phyloP scores from a whole-genome alignment of 2,888 invertebrate species.

The Creontiades dilutus region DNA sequence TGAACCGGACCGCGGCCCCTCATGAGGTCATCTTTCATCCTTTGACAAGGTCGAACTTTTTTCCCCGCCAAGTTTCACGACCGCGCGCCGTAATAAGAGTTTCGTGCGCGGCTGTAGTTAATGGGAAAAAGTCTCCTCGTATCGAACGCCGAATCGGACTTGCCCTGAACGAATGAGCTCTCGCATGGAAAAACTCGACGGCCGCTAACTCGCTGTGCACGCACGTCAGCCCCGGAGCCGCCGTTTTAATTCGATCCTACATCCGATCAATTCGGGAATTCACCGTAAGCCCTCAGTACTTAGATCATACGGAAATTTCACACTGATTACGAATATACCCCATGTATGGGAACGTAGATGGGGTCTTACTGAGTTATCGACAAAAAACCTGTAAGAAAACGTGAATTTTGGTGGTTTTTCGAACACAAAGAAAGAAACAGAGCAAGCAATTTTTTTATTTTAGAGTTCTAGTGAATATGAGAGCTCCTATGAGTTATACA shows the following conservation, averaged over 20 bases:
- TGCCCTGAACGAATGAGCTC: conserved; percentile 24
- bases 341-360: too few relatives aligned
- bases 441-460: too few relatives aligned
- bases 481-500: too few relatives aligned
- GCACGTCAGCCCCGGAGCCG: background rate
- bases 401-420: too few relatives aligned
- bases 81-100: conserved; percentile 15
- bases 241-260: background rate
- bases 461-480: too few relatives aligned
- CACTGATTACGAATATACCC: too few relatives aligned
- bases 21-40: conserved; percentile 39
- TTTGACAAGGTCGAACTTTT: conserved; percentile 39
- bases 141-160: conserved; percentile 32
- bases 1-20: background rate
- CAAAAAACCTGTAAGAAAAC: too few relatives aligned
- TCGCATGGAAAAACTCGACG: conserved; percentile 14
- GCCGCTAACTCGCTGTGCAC: background rate
- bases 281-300: too few relatives aligned
- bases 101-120: conserved; percentile 28
- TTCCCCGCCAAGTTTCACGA: conserved; percentile 28
- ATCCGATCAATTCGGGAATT: background rate
- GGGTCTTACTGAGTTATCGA: too few relatives aligned
- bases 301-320: too few relatives aligned
- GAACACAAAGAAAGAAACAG: too few relatives aligned
- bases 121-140: conserved; percentile 35